phyloP scores from a whole-genome alignment of 1,140 invertebrate genomes.

The Phocides pigmalion region DNA sequence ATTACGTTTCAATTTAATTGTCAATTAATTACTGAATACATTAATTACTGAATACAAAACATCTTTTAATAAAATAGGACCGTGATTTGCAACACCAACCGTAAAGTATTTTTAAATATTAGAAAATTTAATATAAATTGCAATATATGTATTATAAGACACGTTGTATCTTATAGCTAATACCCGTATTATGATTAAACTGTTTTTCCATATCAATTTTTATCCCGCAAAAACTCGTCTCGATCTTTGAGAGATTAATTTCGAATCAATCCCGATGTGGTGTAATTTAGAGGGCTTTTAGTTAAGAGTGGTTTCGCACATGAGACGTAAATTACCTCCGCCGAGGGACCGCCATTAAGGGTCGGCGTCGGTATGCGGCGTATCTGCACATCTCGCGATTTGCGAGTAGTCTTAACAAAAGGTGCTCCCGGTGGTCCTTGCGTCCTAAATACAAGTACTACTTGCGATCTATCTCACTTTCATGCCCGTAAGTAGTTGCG shows the following conservation, averaged over 20 bases:
- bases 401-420: conserved; percentile 77
- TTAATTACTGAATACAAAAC: no score
- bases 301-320: conserved; percentile 81
- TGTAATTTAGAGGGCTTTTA: conserved; percentile 81
- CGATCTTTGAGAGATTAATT: conserved; percentile 68
- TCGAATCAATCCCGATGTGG: conserved; percentile 72
- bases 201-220: conserved; percentile 17
- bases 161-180: no score
- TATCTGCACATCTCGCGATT: conserved; percentile 79
- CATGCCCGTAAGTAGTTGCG: conserved; percentile 29
- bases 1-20: no score
- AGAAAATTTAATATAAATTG: no score
- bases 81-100: no score
- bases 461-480: conserved; percentile 66
- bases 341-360: conserved; percentile 74
- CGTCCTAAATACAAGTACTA: conserved; percentile 46
- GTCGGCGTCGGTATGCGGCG: conserved; percentile 68
- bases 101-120: no score
- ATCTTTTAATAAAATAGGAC: no score
- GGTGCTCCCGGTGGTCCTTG: conserved; percentile 75
- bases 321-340: conserved; percentile 79
- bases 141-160: no score
- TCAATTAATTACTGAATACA: no score
- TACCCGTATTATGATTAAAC: neutral
- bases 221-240: conserved; percentile 33